These are phyloP conservation scores for Aporophyla nigra DNA, from an alignment of 2,888 invertebrate species.

Conservation along the genomic window DNA sequence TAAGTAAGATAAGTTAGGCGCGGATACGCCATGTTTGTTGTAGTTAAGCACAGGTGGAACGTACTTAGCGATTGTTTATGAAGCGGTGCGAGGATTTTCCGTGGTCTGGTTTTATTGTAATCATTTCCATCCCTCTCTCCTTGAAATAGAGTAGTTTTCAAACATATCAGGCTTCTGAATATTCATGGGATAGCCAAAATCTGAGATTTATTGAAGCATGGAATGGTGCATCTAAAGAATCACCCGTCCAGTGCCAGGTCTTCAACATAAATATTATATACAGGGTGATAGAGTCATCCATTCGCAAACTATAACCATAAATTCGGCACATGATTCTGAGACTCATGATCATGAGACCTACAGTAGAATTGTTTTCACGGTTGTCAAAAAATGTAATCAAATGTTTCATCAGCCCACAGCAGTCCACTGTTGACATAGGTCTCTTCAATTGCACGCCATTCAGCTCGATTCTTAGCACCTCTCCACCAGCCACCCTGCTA, in stretches of 20 bases:
- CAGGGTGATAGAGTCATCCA: too few relatives aligned
- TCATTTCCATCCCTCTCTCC: background rate
- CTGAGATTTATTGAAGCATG: background rate
- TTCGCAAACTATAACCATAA: too few relatives aligned
- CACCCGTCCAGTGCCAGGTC: background rate
- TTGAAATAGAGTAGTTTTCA: too few relatives aligned
- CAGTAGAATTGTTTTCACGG: too few relatives aligned
- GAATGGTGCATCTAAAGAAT: background rate
- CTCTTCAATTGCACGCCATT: too few relatives aligned
- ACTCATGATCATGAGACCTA: too few relatives aligned
- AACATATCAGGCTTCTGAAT: background rate
- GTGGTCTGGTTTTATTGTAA: background rate
- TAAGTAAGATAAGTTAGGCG: constrained; percentile 86
- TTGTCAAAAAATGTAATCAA: too few relatives aligned
- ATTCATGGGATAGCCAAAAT: background rate
- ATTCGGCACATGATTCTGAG: too few relatives aligned
- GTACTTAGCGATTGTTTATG: constrained; percentile 44
- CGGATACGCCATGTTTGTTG: constrained; percentile 67
- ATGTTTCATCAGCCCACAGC: too few relatives aligned
- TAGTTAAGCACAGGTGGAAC: constrained; percentile 51
- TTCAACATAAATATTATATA: background rate
- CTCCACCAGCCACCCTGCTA: too few relatives aligned
- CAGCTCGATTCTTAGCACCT: too few relatives aligned
- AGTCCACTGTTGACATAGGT: too few relatives aligned
- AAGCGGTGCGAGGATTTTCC: background rate